Evolutionary conservation across 1,140 invertebrate species (phyloP).

Genomic region (Halyomorpha halys): DNA sequence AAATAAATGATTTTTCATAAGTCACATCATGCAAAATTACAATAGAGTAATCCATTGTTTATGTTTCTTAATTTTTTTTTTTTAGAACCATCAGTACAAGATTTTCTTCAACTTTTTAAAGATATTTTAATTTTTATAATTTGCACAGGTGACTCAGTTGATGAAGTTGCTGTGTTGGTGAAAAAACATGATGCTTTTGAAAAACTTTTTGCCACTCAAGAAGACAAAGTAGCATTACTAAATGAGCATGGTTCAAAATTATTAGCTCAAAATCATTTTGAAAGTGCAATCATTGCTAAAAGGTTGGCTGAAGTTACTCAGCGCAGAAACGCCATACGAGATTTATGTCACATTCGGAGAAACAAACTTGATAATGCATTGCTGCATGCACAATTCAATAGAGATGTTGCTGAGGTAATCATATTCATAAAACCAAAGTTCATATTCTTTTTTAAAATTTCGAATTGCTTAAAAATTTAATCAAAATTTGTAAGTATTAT

Average conservation of each 20-base stretch:
- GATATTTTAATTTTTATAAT: conserved; percentile 6
- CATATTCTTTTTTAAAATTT: too few species aligned
- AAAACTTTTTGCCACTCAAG: conserved; percentile 69
- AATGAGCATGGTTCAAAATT: conserved; percentile 82
- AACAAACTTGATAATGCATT: conserved; percentile 65
- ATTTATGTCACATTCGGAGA: conserved; percentile 50
- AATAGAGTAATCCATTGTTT: too few species aligned
- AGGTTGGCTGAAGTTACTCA: conserved; percentile 58
- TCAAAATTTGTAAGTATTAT: too few species aligned
- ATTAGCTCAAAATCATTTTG: conserved; percentile 86
- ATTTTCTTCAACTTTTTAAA: too few species aligned
- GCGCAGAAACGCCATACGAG: conserved; percentile 59
- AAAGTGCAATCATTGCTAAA: conserved; percentile 70
- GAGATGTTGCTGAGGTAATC: conserved; percentile 69
- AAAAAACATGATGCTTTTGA: conserved; percentile 88
- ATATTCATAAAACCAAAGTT: neutral
- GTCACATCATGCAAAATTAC: too few species aligned
- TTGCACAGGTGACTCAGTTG: conserved; percentile 50
- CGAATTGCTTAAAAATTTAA: too few species aligned
- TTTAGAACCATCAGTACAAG: too few species aligned
- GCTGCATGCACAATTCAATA: conserved; percentile 77
- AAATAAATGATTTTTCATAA: too few species aligned
- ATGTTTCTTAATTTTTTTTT: too few species aligned
- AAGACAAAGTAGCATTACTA: conserved; percentile 74
- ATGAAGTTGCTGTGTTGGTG: conserved; percentile 74